Evolutionary conservation across 2,113 vertebrate species (phyloP).

Genomic region (Carassius auratus): DNA sequence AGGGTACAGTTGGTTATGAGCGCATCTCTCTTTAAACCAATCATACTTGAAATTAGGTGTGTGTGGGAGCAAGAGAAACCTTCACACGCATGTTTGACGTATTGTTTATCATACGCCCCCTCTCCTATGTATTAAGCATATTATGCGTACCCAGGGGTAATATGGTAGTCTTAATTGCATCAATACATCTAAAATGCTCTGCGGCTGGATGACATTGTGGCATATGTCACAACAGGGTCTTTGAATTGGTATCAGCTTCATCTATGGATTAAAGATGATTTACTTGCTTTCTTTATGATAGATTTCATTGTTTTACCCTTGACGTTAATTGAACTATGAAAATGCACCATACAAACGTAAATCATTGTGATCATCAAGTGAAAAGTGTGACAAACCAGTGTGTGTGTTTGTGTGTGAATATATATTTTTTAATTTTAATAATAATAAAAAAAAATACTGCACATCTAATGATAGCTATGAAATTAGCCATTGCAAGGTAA

Average conservation of each 20-base stretch:
- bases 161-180: slow-evolving; percentile 11
- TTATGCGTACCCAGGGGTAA: slow-evolving; percentile 13
- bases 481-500: not conserved
- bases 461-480: not conserved
- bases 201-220: not conserved
- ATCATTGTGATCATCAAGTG: not conserved
- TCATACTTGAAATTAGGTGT: slow-evolving; percentile 46
- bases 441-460: not conserved
- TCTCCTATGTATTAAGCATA: slow-evolving; percentile 29
- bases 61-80: not conserved
- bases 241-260: slow-evolving; percentile 11
- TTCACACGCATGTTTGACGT: not conserved
- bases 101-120: slow-evolving; percentile 24
- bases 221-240: not conserved
- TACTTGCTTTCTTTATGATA: not conserved
- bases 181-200: slow-evolving; percentile 30
- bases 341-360: not conserved
- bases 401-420: not conserved
- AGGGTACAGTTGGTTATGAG: slow-evolving; percentile 57
- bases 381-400: not conserved
- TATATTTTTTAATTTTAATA: not conserved
- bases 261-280: not conserved
- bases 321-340: not conserved
- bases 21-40: slow-evolving; percentile 56
- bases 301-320: not conserved